These are phyloP conservation scores for Netelia fuscicornis DNA, from an alignment of 2,888 invertebrate species.

Conservation along the genomic window DNA sequence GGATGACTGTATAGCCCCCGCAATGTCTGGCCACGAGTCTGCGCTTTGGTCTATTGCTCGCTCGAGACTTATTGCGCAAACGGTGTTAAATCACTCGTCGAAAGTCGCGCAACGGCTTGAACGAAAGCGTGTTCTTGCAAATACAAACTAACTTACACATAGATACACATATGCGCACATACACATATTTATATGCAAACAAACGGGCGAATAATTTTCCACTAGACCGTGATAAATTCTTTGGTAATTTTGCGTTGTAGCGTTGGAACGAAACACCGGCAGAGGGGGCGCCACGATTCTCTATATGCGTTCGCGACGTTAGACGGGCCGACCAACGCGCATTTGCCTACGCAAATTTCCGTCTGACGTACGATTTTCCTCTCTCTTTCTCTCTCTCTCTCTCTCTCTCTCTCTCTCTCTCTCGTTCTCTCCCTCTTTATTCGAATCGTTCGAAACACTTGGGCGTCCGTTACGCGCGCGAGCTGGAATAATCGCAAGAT, in stretches of 20 bases:
- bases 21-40: constrained; percentile 49
- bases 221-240: constrained; percentile 11
- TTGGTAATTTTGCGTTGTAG: not conserved
- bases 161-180: not conserved
- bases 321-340: not conserved
- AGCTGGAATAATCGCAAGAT: constrained; percentile 57
- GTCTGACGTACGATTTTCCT: constrained; percentile 12
- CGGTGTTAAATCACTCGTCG: constrained; percentile 46
- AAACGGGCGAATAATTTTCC: constrained; percentile 18
- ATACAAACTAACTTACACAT: not conserved
- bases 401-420: constrained; percentile 10
- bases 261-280: not conserved
- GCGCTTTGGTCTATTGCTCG: constrained; percentile 30
- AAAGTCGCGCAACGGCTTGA: constrained; percentile 17
- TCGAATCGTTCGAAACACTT: constrained; percentile 45
- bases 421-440: constrained; percentile 1
- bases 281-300: not conserved
- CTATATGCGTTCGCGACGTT: not conserved
- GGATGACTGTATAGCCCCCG: constrained; percentile 46
- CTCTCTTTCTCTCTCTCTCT: not conserved
- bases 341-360: constrained; percentile 9
- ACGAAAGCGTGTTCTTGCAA: not conserved
- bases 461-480: constrained; percentile 33
- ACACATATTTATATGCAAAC: not conserved
- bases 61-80: constrained; percentile 49